A percentile compares a stretch with the other conserved stretches of the same genome.
Evolutionary conservation across 2,888 invertebrate genomes (phyloP).

Genomic region (Alloplasta piceator): DNA sequence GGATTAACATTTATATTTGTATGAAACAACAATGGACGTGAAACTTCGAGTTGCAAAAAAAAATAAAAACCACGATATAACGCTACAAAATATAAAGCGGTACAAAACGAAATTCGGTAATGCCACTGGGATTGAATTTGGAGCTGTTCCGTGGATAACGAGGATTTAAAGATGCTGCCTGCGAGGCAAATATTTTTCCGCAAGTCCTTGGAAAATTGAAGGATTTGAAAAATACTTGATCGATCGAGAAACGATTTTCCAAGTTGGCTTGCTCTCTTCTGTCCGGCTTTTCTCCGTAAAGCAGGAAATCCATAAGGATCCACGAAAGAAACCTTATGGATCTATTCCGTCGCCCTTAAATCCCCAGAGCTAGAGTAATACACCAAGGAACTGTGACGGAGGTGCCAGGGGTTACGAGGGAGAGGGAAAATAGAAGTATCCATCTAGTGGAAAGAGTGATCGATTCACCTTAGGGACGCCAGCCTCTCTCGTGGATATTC

Average conservation of each 20-base stretch:
- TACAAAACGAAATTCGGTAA: not conserved
- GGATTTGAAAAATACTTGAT: constrained; percentile 53
- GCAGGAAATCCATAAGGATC: constrained; percentile 42
- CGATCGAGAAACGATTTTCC: constrained; percentile 54
- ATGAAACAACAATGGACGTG: constrained; percentile 4
- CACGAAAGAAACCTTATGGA: constrained; percentile 45
- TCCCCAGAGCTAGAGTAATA: constrained; percentile 53
- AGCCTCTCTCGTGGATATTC: constrained; percentile 96
- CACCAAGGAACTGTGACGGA: constrained; percentile 14
- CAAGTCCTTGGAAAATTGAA: constrained; percentile 41
- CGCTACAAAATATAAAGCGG: not conserved
- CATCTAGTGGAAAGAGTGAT: constrained; percentile 40
- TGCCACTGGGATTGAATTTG: not conserved
- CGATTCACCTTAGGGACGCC: constrained; percentile 91
- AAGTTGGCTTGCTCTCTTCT: not conserved
- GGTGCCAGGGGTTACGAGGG: not conserved
- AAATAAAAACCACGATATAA: constrained; percentile 4
- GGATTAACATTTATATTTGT: constrained; percentile 51
- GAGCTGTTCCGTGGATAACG: constrained; percentile 27
- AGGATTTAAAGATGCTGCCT: constrained; percentile 37
- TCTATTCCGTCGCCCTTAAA: constrained; percentile 46
- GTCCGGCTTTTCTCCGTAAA: not conserved
- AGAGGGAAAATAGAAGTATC: not conserved
- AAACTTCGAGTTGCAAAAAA: not conserved
- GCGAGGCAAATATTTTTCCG: constrained; percentile 28